These are phyloP conservation scores for Odocoileus virginianus DNA, from an alignment of 2,113 vertebrate species.

Conservation along the genomic window DNA sequence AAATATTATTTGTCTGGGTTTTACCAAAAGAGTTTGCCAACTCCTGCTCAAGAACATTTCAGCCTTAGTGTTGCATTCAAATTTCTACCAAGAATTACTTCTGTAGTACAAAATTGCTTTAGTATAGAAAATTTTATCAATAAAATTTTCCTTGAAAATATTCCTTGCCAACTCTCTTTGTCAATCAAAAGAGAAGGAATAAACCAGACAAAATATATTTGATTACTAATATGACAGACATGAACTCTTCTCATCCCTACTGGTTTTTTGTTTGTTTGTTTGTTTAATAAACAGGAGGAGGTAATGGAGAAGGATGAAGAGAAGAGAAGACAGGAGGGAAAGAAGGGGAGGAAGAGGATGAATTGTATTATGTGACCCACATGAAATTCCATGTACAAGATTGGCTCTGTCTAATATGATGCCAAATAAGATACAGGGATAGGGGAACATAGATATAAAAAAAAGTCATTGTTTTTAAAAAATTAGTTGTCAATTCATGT, in stretches of 20 bases:
- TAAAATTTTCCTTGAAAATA: not conserved
- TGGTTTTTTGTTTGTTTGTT: fast-evolving
- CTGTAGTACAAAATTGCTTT: not conserved
- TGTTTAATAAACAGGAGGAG: not conserved
- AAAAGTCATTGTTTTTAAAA: not conserved
- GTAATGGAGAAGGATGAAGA: not conserved
- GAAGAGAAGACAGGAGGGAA: not conserved
- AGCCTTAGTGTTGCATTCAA: not conserved
- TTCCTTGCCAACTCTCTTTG: not conserved
- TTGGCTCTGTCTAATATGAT: not conserved
- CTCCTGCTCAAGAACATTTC: not conserved
- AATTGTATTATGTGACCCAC: not conserved
- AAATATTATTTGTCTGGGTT: not conserved
- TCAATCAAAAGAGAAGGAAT: not conserved
- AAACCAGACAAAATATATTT: not conserved
- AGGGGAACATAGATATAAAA: not conserved
- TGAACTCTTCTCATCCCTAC: not conserved
- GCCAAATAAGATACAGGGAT: not conserved
- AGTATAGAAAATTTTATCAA: not conserved
- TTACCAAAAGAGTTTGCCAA: not conserved
- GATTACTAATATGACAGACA: not conserved
- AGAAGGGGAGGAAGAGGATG: not conserved
- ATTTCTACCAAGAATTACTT: not conserved
- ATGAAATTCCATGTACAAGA: not conserved
- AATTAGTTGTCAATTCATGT: not conserved